phyloP scores from a whole-genome alignment of 2,888 invertebrate genomes.

The Leucophenga maculata region DNA sequence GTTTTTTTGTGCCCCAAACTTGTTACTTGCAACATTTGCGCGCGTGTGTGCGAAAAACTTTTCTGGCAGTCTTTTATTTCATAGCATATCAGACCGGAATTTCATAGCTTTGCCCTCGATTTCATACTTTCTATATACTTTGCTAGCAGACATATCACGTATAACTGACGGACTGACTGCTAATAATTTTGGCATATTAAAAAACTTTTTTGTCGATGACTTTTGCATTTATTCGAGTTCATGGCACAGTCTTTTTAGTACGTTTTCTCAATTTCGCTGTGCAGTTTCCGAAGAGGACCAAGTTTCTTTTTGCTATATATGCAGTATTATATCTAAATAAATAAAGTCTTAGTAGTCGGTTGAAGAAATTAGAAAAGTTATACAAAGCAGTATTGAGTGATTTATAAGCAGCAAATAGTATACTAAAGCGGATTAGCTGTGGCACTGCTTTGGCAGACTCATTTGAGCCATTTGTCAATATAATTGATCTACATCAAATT shows the following conservation, averaged over 20 bases:
- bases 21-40: background rate
- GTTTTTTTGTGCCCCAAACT: conserved; percentile 14
- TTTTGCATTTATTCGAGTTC: conserved; percentile 60
- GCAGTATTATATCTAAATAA: conserved; percentile 15
- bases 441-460: background rate
- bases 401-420: conserved; percentile 4
- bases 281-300: background rate
- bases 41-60: conserved; percentile 14
- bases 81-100: conserved; percentile 25
- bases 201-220: conserved; percentile 64
- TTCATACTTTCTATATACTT: conserved; percentile 35
- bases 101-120: conserved; percentile 32
- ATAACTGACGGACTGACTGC: conserved; percentile 66
- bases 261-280: background rate
- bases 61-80: conserved; percentile 9
- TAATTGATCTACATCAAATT: too few species aligned
- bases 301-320: background rate
- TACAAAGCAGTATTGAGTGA: conserved; percentile 5
- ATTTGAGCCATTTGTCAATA: too few species aligned
- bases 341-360: conserved; percentile 1
- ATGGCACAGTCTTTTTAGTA: background rate
- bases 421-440: conserved; percentile 12
- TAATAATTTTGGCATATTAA: conserved; percentile 65
- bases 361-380: conserved; percentile 17
- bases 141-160: conserved; percentile 61